Evolutionary conservation across 2,888 invertebrate species (phyloP).

Genomic region (Temnothorax ravouxi): DNA sequence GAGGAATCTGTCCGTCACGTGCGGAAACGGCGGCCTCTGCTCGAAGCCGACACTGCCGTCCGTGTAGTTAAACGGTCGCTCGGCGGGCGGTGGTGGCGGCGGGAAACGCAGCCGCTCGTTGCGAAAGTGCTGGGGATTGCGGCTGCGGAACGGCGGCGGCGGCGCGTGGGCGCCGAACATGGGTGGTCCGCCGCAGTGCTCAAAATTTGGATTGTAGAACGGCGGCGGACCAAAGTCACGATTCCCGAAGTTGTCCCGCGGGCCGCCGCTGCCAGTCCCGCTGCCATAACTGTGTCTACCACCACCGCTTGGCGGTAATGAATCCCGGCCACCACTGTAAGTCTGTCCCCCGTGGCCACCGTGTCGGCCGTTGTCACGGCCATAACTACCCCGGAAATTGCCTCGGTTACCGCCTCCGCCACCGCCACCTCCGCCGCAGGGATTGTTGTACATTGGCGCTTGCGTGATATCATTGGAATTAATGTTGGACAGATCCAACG

Average conservation of each 20-base stretch:
- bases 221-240: conserved; percentile 79
- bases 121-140: conserved; percentile 82
- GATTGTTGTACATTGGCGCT: conserved; percentile 90
- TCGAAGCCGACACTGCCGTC: conserved; percentile 90
- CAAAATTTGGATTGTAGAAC: conserved; percentile 81
- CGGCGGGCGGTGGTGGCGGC: conserved; percentile 41
- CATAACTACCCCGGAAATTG: conserved; percentile 73
- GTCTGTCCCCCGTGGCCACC: conserved; percentile 80
- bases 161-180: conserved; percentile 77
- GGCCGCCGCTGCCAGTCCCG: conserved; percentile 62
- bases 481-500: conserved; percentile 79
- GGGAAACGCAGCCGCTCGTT: conserved; percentile 71
- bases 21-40: conserved; percentile 86
- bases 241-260: conserved; percentile 78
- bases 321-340: conserved; percentile 87
- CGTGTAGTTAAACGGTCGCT: conserved; percentile 79
- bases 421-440: conserved; percentile 87
- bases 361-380: conserved; percentile 80
- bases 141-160: conserved; percentile 81
- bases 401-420: conserved; percentile 75
- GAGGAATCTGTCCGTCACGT: conserved; percentile 61
- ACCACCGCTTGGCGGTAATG: conserved; percentile 79
- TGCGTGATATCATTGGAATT: conserved; percentile 85
- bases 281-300: conserved; percentile 86
- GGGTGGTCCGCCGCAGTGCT: conserved; percentile 79